phyloP scores from a whole-genome alignment of 2,113 vertebrate genomes.

The Ceuthmochares aereus region DNA sequence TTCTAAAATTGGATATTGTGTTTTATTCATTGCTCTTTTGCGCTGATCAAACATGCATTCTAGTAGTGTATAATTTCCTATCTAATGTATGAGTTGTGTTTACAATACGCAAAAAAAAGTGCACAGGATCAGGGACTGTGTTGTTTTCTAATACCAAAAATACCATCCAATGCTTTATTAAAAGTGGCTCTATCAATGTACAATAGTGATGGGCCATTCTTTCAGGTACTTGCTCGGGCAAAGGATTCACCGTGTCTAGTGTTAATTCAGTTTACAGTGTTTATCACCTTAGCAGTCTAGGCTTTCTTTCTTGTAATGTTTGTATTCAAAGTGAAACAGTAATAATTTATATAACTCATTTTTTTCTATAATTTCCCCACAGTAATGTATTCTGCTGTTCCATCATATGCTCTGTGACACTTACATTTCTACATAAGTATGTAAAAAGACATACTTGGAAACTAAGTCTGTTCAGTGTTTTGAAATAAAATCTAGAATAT shows the following conservation, averaged over 20 bases:
- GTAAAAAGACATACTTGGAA: neutral
- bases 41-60: neutral
- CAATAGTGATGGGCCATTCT: neutral
- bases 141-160: neutral
- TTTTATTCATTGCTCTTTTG: neutral
- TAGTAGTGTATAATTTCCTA: neutral
- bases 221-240: neutral
- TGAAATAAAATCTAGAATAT: neutral
- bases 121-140: fast-evolving
- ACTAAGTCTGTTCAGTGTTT: neutral
- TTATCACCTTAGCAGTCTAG: neutral
- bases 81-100: neutral
- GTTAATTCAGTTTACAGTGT: neutral
- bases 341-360: neutral
- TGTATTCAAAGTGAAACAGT: neutral
- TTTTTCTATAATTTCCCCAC: neutral
- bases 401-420: neutral
- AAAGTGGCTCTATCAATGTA: neutral
- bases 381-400: neutral
- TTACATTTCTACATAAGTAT: neutral
- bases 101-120: neutral
- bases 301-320: neutral
- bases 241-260: neutral
- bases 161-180: neutral
- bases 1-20: neutral